A percentile compares a stretch with the other conserved stretches of the same genome.
Conservation (phyloP, 2,888 invertebrate species). For the Ophion ellenae region DNA sequence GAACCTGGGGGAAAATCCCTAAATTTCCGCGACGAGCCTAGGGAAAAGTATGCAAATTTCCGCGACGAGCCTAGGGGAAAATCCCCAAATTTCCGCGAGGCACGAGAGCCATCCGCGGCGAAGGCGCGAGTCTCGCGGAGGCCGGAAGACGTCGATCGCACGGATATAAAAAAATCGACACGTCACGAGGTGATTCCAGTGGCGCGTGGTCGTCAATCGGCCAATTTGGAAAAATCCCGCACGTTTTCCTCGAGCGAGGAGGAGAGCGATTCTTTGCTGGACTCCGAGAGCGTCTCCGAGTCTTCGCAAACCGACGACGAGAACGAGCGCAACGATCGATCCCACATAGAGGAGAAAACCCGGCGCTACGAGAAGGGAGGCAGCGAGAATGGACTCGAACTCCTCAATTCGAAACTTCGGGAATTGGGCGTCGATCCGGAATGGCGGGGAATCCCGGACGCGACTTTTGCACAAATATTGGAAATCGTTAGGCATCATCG, state of each 20-base stretch:
- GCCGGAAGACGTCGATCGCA: background rate
- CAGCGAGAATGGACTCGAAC: constrained; percentile 76
- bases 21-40: too few relatives aligned
- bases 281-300: constrained; percentile 39
- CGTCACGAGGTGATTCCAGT: background rate
- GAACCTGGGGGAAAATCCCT: too few relatives aligned
- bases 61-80: too few relatives aligned
- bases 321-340: constrained; percentile 2
- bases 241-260: background rate
- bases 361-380: constrained; percentile 44
- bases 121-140: background rate
- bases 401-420: constrained; percentile 85
- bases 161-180: background rate
- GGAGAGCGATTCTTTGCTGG: constrained; percentile 61
- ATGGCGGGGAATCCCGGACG: constrained; percentile 86
- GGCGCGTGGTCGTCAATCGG: background rate
- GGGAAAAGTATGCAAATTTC: too few relatives aligned
- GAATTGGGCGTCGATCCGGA: constrained; percentile 88
- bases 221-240: background rate
- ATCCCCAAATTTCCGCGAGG: background rate
- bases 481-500: constrained; percentile 86
- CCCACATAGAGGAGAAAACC: background rate
- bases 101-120: background rate
- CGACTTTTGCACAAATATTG: constrained; percentile 86
- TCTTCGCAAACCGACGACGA: constrained; percentile 15